These are phyloP conservation scores for Anniella stebbinsi DNA, from an alignment of 2,797 vertebrate genomes.

Conservation along the genomic window DNA sequence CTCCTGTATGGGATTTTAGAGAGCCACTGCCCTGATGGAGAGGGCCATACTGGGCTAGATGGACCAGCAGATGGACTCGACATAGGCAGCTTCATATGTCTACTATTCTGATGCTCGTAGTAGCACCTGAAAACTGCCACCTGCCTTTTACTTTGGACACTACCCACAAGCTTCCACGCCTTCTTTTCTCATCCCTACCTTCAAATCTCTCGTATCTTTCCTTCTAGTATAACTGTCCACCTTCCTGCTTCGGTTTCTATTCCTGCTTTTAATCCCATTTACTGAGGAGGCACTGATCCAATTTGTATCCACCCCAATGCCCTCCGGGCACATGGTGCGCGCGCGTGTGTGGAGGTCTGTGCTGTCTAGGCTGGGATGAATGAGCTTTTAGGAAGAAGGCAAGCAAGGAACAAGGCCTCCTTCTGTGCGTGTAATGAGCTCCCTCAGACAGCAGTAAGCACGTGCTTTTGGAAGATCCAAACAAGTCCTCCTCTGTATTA, in stretches of 20 bases:
- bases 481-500: constrained; percentile 5
- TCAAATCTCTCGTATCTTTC: not conserved
- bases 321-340: not conserved
- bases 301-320: constrained; percentile 8
- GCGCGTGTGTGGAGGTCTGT: not conserved
- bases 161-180: too few relatives aligned
- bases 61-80: not conserved
- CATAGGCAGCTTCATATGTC: not conserved
- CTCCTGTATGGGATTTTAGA: not conserved
- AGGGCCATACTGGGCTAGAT: not conserved
- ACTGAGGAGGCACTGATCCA: constrained; percentile 20
- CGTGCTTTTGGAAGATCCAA: not conserved
- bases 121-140: not conserved
- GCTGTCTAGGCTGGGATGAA: constrained; percentile 26
- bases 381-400: constrained; percentile 10
- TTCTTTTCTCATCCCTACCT: not conserved
- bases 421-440: constrained; percentile 7
- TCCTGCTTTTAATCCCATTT: constrained; percentile 38
- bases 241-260: constrained; percentile 24
- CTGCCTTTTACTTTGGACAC: not conserved
- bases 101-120: not conserved
- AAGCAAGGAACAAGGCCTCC: constrained; percentile 14
- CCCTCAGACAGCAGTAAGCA: not conserved
- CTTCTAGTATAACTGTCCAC: not conserved
- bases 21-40: not conserved